Base-by-base conservation (phyloP, 1,140 invertebrate species). In the Onthophagus taurus region DNA sequence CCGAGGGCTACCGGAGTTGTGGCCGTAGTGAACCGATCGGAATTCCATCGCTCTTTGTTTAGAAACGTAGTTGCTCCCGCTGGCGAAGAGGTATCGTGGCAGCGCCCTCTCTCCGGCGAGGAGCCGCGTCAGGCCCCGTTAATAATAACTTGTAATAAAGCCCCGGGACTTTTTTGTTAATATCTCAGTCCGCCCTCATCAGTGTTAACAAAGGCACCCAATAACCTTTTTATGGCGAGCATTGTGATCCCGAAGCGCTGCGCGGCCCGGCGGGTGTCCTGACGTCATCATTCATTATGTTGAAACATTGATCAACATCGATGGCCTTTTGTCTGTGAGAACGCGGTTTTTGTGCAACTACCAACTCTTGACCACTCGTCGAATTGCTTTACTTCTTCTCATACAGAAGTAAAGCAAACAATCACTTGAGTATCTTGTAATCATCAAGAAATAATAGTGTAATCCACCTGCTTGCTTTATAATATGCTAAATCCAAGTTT, bases 181-280 rank as follows among this genome's bases (percentile, higher is more conserved):
- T 48, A 48, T 48, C 31, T 42, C 44, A 45, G 46, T 48, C 50
- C 50, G 46, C 50, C 50, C 46, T 51, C 50, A 51, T 51, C 50
- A 51, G 43, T 43, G 43, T 43, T 51, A 51, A 51, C 50, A 51
- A 51, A 45, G 44, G 49, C 49, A 44, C 45, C 45, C 49, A 51
- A 51, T 51, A 51, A 51, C 35, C 45, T 51, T 51, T 51, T 51
- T 51, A 47, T 47, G 45, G 45, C 45, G 34, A 51, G 49, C 45
- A 47, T 47, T 51, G 38, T 47, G 45, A 44, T 49, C 38, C 26
- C 45, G 47, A 42, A 36, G 36, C 42, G 42, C 37, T 43, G 34
- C 35, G 43, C 39, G 34, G 48, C 45, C 29, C 48, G 45, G 48
- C 48, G 31, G 48, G 48, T 45, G 48, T 30, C 48, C 48, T 49